These are phyloP conservation scores for Urocolius indicus DNA, from an alignment of 2,113 vertebrate genomes.

Conservation along the genomic window DNA sequence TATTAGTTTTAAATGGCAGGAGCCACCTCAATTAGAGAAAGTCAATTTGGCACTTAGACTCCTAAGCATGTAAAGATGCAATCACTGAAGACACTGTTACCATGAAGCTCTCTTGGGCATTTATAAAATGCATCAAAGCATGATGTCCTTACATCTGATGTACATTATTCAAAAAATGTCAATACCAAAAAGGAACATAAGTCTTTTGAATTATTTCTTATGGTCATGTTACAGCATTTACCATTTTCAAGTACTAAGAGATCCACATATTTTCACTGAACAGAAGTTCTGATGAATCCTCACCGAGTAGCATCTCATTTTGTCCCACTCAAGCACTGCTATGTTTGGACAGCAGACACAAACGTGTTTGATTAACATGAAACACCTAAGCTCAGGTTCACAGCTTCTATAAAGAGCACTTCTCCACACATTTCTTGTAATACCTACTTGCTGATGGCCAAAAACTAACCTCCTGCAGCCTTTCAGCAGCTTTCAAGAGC, in stretches of 20 bases:
- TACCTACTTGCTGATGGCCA: neutral
- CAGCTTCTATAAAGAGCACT: neutral
- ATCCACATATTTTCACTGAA: neutral
- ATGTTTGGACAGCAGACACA: neutral
- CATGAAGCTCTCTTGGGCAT: neutral
- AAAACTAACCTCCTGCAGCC: neutral
- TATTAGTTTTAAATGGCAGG: neutral
- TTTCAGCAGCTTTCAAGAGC: neutral
- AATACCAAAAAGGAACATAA: neutral
- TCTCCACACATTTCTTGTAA: neutral
- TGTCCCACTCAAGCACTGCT: neutral
- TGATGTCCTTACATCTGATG: neutral
- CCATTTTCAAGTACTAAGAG: neutral
- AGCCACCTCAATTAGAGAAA: neutral
- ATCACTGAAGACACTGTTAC: neutral
- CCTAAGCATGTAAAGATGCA: neutral
- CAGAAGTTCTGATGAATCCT: neutral
- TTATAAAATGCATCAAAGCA: neutral
- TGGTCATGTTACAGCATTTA: neutral
- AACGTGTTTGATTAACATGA: neutral
- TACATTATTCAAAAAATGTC: neutral
- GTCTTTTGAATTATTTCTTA: neutral
- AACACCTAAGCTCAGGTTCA: neutral
- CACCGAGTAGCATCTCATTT: neutral
- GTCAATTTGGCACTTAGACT: neutral